These are phyloP conservation scores for Halichondria panicea DNA, from an alignment of 37 sponge, comb jelly and placozoan genomes.

Conservation along the genomic window DNA sequence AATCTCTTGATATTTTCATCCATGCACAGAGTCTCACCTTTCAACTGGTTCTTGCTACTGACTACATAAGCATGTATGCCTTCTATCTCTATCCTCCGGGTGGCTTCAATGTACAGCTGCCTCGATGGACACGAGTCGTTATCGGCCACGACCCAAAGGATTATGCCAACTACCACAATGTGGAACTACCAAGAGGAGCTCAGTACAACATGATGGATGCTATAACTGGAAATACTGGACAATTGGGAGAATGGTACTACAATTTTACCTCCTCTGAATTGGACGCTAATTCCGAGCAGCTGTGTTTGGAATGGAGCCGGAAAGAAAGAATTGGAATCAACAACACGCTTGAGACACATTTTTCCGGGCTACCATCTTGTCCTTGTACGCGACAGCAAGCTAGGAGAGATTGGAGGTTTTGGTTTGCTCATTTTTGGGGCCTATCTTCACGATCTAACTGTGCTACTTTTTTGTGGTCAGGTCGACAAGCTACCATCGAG, in stretches of 20 bases:
- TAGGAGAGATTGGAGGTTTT: constrained; percentile 32
- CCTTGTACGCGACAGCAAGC: constrained; percentile 59
- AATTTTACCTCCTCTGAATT: background rate
- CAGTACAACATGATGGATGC: constrained; percentile 14
- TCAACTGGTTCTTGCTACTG: constrained; percentile 39
- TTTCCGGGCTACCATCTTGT: constrained; percentile 23
- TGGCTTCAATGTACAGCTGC: background rate
- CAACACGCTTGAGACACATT: too few species aligned
- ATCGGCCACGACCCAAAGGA: constrained; percentile 54
- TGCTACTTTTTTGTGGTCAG: constrained; percentile 21
- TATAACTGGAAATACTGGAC: constrained; percentile 33
- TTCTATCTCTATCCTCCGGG: constrained; percentile 35
- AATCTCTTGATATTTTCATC: background rate
- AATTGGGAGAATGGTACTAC: constrained; percentile 48
- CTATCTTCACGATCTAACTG: constrained; percentile 38
- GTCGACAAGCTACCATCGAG: constrained; percentile 27
- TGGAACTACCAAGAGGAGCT: background rate
- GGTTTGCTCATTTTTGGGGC: constrained; percentile 28
- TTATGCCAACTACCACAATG: constrained; percentile 33
- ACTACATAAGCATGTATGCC: constrained; percentile 36
- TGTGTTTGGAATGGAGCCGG: constrained; percentile 37
- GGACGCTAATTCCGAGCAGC: background rate
- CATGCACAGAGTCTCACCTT: constrained; percentile 30
- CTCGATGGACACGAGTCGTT: constrained; percentile 12
- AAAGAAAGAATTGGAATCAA: background rate